Evolutionary conservation across 2,797 vertebrate species (phyloP), one percentile per base, ranked within the genome.

Genomic region (Toxotes lorentzi): DNA sequence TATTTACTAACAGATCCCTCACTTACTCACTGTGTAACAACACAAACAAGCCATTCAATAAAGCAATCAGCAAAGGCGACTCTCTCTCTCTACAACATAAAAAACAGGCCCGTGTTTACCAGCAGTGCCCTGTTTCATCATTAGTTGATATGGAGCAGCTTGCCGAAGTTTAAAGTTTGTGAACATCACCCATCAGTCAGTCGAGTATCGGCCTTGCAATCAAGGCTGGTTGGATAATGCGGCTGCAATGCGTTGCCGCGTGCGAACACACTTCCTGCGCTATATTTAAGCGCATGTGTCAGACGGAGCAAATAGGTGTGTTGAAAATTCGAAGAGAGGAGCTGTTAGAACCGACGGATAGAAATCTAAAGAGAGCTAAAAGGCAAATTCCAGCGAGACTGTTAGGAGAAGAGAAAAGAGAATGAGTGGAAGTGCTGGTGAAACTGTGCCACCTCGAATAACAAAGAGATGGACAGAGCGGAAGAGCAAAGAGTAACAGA

Each of bases 21-120:
- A 76, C 72, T 85, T 78, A 58, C 66, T 78, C 70, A 68, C 64
- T 24, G 54, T 34, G 74, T 41, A 68, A 41, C 70, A 76, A 35
- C 60, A 70, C 83, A 86, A 89, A 84, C 73, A 78, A 85, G 82
- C 32, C 43, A 63, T 74, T 82, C 84, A 82, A 80, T 88, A 76
- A 84, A 73, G 67, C 51, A 88, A 86, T 89, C 83, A 77, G 60
- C 16, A 34, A 45, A 78, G 79, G 74, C 30, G 59, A 47, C 63
- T 58, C 78, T 71, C 45, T 48, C 57, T n/a, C 57, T 62, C 57
- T 63, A 75, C 69, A 2, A 30, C 27, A 30, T 53, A 81, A 53
- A 65, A 58, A 38, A 34, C 16, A 10, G 21, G 23, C 54, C 58
- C 4, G 19, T 47, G 80, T 85, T 86, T 75, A 67, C 71, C 61